Evolutionary conservation across 2,797 vertebrate genomes (phyloP).

Genomic region (Artibeus jamaicensis): DNA sequence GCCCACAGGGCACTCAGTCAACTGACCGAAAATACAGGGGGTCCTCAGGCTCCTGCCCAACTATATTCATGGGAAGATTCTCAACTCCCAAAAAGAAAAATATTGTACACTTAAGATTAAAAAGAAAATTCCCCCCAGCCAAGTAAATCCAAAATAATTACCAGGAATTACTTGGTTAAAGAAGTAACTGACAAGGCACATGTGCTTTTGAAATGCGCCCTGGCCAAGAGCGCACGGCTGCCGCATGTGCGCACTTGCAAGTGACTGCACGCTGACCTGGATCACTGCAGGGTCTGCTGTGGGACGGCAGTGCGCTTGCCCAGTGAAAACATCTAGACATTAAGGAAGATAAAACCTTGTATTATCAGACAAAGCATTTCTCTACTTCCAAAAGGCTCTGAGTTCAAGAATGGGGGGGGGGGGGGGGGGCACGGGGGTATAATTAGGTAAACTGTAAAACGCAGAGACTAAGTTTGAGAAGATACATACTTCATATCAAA

Average conservation of each 20-base stretch:
- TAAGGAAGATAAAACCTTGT: conserved; percentile 2
- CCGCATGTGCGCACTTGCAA: neutral
- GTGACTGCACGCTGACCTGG: neutral
- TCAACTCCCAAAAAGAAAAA: neutral
- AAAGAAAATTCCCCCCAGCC: conserved; percentile 17
- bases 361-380: neutral
- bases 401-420: conserved; percentile 4
- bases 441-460: neutral
- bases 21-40: neutral
- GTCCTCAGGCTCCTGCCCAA: neutral
- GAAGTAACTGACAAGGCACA: neutral
- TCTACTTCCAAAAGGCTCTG: conserved; percentile 33
- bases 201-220: neutral
- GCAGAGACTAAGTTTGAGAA: neutral
- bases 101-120: neutral
- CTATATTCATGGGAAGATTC: neutral
- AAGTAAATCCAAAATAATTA: neutral
- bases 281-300: neutral
- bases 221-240: neutral
- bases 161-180: neutral
- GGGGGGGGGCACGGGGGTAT: neutral
- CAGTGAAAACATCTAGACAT: neutral
- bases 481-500: conserved; percentile 98
- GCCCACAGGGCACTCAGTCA: neutral
- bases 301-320: neutral